phyloP scores from a whole-genome alignment of 2,113 vertebrate species.

The Macrotis lagotis region DNA sequence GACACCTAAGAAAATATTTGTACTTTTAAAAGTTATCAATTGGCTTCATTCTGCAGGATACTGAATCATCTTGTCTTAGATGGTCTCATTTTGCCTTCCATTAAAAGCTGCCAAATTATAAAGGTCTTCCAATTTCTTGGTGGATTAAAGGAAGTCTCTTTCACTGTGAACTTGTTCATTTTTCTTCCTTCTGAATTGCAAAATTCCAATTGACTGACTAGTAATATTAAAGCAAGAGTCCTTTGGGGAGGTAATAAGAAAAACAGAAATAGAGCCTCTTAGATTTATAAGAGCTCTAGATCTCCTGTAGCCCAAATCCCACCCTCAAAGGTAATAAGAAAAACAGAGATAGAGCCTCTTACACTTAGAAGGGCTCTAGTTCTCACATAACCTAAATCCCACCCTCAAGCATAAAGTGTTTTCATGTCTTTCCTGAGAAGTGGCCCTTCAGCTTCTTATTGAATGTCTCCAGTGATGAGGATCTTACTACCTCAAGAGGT shows the following conservation, averaged over 20 bases:
- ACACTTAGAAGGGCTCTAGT: neutral
- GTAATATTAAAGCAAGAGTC: accelerated
- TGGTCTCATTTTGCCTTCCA: neutral
- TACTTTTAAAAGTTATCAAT: neutral
- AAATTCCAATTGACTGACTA: neutral
- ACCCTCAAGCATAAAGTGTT: neutral
- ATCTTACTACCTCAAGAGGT: neutral
- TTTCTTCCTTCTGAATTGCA: neutral
- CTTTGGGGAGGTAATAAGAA: neutral
- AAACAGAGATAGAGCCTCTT: neutral
- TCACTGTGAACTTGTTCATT: neutral
- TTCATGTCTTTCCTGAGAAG: neutral
- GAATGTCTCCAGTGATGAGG: neutral
- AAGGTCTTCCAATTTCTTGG: neutral
- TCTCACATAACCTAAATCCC: neutral
- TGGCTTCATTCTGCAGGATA: neutral
- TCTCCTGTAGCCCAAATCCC: too few species aligned
- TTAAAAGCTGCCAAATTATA: neutral
- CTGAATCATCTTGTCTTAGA: neutral
- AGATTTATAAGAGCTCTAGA: too few species aligned
- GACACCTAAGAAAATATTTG: neutral
- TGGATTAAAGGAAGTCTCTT: neutral
- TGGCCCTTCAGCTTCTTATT: neutral
- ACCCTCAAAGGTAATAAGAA: neutral
- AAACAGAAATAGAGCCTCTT: too few species aligned